Evolutionary conservation across 2,113 vertebrate species (phyloP).

Genomic region (Dascyllus trimaculatus): DNA sequence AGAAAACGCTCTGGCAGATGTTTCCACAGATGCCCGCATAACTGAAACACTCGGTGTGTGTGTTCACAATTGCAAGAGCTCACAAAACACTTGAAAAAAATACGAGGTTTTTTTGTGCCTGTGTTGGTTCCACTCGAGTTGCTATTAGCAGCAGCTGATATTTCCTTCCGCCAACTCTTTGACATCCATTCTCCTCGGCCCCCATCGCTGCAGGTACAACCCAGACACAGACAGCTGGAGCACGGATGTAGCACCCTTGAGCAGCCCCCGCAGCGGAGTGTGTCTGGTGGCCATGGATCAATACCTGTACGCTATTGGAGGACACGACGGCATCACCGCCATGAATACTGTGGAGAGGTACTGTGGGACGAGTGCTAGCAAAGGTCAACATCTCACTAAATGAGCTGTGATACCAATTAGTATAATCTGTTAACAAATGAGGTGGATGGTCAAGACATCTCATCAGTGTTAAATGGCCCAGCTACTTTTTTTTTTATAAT

Average conservation of each 20-base stretch:
- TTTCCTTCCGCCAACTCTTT: slow-evolving; percentile 13
- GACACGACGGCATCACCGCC: slow-evolving; percentile 72
- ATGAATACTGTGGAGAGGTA: slow-evolving; percentile 79
- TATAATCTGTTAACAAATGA: not conserved
- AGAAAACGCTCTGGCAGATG: slow-evolving; percentile 36
- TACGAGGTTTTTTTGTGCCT: not conserved
- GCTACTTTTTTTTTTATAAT: too few species aligned
- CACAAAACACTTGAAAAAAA: not conserved
- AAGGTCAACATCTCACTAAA: slow-evolving; percentile 1
- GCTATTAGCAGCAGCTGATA: not conserved
- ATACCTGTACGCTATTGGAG: slow-evolving; percentile 76
- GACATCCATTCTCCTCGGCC: not conserved
- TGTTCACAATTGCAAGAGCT: not conserved
- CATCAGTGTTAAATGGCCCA: too few species aligned
- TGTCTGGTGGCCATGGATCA: slow-evolving; percentile 77
- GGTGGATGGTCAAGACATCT: too few species aligned
- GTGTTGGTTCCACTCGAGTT: not conserved
- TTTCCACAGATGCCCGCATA: slow-evolving; percentile 17
- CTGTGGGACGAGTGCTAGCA: not conserved
- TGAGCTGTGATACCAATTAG: not conserved
- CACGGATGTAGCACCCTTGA: slow-evolving; percentile 77
- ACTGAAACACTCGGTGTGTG: slow-evolving; percentile 5
- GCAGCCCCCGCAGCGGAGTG: slow-evolving; percentile 70
- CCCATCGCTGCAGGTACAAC: slow-evolving; percentile 66
- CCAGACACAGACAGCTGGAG: slow-evolving; percentile 79